Percentiles rank a stretch among this genome's conserved stretches.
Conservation (phyloP, 2,888 invertebrate species). For the Drosophila pullipes region DNA sequence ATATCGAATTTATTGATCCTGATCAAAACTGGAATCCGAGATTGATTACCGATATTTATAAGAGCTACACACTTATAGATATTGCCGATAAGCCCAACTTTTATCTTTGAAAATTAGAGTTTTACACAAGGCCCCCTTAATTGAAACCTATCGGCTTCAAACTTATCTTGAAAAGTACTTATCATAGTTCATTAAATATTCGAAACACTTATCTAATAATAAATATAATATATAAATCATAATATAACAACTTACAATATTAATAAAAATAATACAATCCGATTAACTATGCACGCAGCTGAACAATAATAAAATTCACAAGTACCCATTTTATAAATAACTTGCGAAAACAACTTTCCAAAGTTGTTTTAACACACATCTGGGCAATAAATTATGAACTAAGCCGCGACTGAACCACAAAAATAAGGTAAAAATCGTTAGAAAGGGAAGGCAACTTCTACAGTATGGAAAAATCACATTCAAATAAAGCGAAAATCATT, state of each 20-base stretch:
- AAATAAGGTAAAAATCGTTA: constrained; percentile 17
- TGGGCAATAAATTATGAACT: constrained; percentile 57
- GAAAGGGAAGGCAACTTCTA: constrained; percentile 19
- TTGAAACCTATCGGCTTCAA: neutral
- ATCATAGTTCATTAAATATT: neutral
- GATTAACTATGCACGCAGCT: neutral
- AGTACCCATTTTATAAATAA: neutral
- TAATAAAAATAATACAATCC: neutral
- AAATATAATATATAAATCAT: neutral
- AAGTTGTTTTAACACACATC: constrained; percentile 35
- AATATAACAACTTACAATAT: neutral
- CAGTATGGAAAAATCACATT: constrained; percentile 49
- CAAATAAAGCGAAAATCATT: constrained; percentile 81
- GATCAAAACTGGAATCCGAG: no score
- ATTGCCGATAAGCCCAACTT: no score
- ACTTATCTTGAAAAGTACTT: neutral
- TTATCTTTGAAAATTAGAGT: no score
- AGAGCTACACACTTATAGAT: neutral
- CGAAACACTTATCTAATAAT: neutral
- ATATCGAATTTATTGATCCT: neutral
- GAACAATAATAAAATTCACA: neutral
- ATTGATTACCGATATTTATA: neutral
- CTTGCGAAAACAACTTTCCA: neutral
- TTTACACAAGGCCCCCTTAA: neutral
- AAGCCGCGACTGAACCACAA: constrained; percentile 19